Base-by-base conservation (phyloP, 2,888 invertebrate species). In the Pterobdella sp. region DNA sequence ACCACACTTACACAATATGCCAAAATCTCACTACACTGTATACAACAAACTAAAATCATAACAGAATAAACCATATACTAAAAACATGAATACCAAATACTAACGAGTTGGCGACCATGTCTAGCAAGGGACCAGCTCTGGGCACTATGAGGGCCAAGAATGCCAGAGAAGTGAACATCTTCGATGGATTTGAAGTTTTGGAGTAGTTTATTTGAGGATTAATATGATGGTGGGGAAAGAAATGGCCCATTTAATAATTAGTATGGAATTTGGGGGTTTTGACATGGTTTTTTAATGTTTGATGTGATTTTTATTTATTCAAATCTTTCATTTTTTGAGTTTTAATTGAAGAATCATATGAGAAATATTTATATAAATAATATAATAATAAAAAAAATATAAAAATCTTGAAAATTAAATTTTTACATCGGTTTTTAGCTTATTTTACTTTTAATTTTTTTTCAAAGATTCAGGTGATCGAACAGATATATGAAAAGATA, bases 71-170 rank as follows among this genome's bases (percentile, higher is more conserved):
- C n/a, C n/a, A n/a, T n/a, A n/a, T n/a, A n/a, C n/a, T n/a, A n/a
- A n/a, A n/a, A n/a, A 4, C 26, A n/a, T 34, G 34, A 7, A 1
- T 29, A 2, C 4, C 32, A 36, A 22, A 29, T 49, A 73, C 75
- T 68, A n/a, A 75, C 75, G 68, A 74, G 29, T 74, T 74, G 37
- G 72, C 56, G 14, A 72, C 72, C 67, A 75, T 68, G 52, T 75
- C 75, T 18, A 72, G 74, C 31, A 75, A 49, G 18, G 74, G 73
- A 26, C 74, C 74, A 1, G 75, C 65, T 32, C 75, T 35, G 18
- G 75, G 75, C 26, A 75, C 72, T n/a, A 75, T 18, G 32, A 56
- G 60, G 22, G 74, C 75, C n/a, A 75, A 49, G 14, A 74, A 29
- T 1, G 42, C 70, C 7, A 70, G 66, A 22, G 64, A 68, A 4